A percentile compares a stretch with the other conserved stretches of the same genome.
Evolutionary conservation across 2,888 invertebrate species (phyloP).

Genomic region (Ischnus inquisitorius): DNA sequence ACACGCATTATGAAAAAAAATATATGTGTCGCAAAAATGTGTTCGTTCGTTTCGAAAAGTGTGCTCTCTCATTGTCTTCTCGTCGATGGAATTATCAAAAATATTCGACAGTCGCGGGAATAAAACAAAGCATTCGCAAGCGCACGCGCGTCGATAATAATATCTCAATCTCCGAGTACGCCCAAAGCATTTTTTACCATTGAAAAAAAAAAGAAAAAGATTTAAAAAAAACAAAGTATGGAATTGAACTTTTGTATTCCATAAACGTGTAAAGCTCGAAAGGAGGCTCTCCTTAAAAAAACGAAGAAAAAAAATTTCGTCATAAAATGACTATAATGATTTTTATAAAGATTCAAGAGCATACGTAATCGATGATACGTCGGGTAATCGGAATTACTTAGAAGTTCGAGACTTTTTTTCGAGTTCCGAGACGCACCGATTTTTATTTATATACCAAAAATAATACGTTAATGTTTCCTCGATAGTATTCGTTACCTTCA

Average conservation of each 20-base stretch:
- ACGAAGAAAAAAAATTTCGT: constrained; percentile 73
- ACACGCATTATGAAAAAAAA: constrained; percentile 9
- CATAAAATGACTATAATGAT: constrained; percentile 83
- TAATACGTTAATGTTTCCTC: constrained; percentile 68
- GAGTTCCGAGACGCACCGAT: constrained; percentile 64
- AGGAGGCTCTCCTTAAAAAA: constrained; percentile 71
- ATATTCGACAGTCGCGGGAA: neutral
- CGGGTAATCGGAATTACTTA: constrained; percentile 45
- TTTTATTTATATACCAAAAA: constrained; percentile 62
- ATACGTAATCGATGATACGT: constrained; percentile 53
- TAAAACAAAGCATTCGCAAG: neutral
- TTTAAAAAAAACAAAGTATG: constrained; percentile 68
- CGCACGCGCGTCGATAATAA: constrained; percentile 27
- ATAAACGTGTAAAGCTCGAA: constrained; percentile 73
- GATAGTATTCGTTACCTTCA: constrained; percentile 27
- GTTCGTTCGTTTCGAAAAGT: neutral
- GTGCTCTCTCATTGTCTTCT: neutral
- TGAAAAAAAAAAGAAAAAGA: constrained; percentile 51
- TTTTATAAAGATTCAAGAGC: constrained; percentile 71
- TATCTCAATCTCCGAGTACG: constrained; percentile 42
- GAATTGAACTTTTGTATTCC: constrained; percentile 82
- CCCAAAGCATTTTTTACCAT: constrained; percentile 79
- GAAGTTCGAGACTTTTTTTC: constrained; percentile 41
- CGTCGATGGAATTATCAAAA: neutral
- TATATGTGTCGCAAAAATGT: neutral